These are phyloP conservation scores for Dinoponera quadriceps DNA, from an alignment of 1,140 invertebrate species.

Conservation along the genomic window DNA sequence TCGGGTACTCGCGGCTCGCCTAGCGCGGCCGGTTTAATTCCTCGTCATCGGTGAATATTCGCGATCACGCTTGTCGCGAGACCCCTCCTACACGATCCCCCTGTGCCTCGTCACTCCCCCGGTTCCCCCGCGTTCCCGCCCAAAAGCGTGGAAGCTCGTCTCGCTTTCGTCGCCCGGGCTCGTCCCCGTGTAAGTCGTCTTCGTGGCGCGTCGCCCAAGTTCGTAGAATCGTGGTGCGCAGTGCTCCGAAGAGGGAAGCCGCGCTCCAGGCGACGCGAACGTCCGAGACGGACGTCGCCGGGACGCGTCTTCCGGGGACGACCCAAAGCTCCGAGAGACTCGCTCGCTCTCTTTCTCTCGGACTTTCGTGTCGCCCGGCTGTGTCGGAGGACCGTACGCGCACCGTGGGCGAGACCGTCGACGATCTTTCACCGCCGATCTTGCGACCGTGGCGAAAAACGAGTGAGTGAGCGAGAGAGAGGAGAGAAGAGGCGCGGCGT, in stretches of 20 bases:
- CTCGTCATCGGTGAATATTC: not conserved
- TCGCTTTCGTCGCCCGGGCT: too few relatives aligned
- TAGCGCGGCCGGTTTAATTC: constrained; percentile 24
- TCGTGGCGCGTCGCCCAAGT: too few relatives aligned
- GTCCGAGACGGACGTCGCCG: too few relatives aligned
- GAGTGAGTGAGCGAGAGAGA: not conserved
- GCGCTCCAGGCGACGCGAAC: too few relatives aligned
- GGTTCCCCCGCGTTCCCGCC: not conserved
- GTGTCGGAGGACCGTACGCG: not conserved
- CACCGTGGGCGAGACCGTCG: not conserved
- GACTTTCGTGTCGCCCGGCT: not conserved
- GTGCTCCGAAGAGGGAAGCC: too few relatives aligned
- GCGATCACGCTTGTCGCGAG: not conserved
- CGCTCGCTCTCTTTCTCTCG: too few relatives aligned
- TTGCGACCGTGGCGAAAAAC: constrained; percentile 8
- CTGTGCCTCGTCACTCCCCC: too few relatives aligned
- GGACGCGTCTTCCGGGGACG: too few relatives aligned
- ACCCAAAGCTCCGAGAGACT: not conserved
- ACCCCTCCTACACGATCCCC: too few relatives aligned
- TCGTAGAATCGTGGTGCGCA: too few relatives aligned
- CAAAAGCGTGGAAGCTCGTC: constrained; percentile 2
- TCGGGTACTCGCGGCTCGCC: constrained; percentile 13
- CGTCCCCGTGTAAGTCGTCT: too few relatives aligned
- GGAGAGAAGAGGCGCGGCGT: not conserved
- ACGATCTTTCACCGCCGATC: not conserved